phyloP scores from a whole-genome alignment of 2,797 vertebrate species.

The Poecilia velifera region DNA sequence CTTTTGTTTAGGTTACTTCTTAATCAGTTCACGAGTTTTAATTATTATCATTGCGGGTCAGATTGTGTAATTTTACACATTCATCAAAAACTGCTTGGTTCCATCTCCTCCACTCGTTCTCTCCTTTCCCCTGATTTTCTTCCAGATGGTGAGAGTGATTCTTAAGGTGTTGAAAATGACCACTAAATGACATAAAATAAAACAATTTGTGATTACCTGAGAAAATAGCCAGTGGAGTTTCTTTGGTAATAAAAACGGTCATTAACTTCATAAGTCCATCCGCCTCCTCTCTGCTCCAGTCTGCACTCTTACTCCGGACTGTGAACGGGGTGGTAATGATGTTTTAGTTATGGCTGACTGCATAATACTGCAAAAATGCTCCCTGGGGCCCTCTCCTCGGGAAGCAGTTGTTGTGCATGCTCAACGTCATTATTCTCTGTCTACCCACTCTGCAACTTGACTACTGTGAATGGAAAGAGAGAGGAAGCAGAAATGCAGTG shows the following conservation, averaged over 20 bases:
- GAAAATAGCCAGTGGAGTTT: constrained; percentile 8
- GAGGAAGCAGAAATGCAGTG: constrained; percentile 53
- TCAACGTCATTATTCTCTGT: constrained; percentile 75
- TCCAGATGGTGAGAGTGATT: not conserved
- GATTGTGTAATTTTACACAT: constrained; percentile 1
- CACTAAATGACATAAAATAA: not conserved
- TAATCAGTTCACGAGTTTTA: not conserved
- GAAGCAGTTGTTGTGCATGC: constrained; percentile 71
- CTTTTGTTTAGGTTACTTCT: not conserved
- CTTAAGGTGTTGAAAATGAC: not conserved
- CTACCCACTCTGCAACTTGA: constrained; percentile 65
- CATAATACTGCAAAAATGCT: constrained; percentile 74
- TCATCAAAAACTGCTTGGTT: not conserved
- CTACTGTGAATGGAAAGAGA: constrained; percentile 56
- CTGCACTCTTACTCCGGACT: constrained; percentile 41
- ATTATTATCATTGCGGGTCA: not conserved
- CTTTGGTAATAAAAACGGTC: constrained; percentile 22
- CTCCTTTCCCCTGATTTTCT: not conserved
- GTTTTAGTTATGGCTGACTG: constrained; percentile 79
- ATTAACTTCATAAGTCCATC: constrained; percentile 5
- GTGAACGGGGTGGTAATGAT: constrained; percentile 72
- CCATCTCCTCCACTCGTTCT: not conserved
- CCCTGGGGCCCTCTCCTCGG: constrained; percentile 64
- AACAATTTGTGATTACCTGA: not conserved
- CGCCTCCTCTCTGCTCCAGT: constrained; percentile 29